Evolutionary conservation across 2,888 invertebrate species (phyloP), one percentile per base, ranked within the genome.

Genomic region (Cephus pulcher): DNA sequence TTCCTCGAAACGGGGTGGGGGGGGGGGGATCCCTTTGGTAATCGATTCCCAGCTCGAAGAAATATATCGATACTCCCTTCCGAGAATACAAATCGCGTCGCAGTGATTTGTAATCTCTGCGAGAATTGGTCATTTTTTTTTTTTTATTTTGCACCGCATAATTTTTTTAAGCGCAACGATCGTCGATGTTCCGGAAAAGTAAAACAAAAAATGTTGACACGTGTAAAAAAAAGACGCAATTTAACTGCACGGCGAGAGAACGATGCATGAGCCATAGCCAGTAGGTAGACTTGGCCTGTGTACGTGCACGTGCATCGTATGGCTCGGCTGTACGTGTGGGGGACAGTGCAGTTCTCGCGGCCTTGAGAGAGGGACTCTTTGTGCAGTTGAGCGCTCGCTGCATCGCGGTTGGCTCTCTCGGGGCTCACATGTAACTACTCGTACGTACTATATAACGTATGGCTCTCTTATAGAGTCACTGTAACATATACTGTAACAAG

Each of bases 281-380:
- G 56, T 56, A 56, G 56, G 56, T 23, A 56, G 23, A 56, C 23
- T 56, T 56, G 23, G 56, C 23, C 4, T 23, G 56, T 56, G 56
- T 56, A 56, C 23, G 56, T 56, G 56, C 56, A 23, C 23, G 15
- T 56, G 23, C 56, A 56, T 56, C 56, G 56, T 56, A 6, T 23
- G 56, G 56, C 56, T 56, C 3, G 40, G 40, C 23, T 23, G 56
- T 56, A 56, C 23, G 56, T 56, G 56, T 56, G 56, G 4, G 37
- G 37, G 80, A 81, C 83, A 81, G 81, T 81, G 83, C 84, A 83
- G 82, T 83, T 82, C 82, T 82, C 81, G 83, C 87, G 90, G 90
- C 91, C 91, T 91, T 91, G 91, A 90, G 87, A 88, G 88, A 88
- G 88, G 85, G 89, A 87, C 88, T 91, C 90, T 91, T 91, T 91